Conservation (phyloP, 1,140 invertebrate genomes). For the Ditylenchus dipsaci region DNA sequence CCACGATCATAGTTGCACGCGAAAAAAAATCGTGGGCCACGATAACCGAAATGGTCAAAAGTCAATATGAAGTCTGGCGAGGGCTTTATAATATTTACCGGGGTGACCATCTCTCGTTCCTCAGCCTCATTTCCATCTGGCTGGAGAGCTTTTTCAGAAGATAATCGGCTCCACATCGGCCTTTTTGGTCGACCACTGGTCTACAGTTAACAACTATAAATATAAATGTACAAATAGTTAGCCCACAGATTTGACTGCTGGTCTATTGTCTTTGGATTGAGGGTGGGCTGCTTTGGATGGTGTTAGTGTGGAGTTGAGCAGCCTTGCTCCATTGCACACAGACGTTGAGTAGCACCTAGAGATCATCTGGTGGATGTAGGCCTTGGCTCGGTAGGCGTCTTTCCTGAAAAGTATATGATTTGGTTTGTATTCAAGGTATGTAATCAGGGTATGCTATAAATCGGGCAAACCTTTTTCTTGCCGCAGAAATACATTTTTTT, state of each 20-base stretch:
- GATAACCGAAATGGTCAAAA: too few relatives aligned
- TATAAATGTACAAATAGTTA: neutral
- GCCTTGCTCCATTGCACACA: conserved; percentile 45
- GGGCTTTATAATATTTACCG: too few relatives aligned
- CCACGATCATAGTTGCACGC: too few relatives aligned
- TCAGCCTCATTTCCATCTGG: neutral
- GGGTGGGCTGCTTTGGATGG: conserved; percentile 17
- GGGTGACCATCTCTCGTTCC: neutral
- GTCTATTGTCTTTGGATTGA: neutral
- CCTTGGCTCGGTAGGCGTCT: conserved; percentile 54
- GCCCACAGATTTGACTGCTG: neutral
- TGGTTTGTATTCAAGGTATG: too few relatives aligned
- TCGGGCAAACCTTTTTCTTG: too few relatives aligned
- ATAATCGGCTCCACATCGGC: neutral
- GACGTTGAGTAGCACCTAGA: conserved; percentile 52
- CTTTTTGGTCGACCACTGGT: neutral
- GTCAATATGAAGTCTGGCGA: too few relatives aligned
- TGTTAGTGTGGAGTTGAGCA: conserved; percentile 46
- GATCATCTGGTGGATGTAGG: conserved; percentile 58
- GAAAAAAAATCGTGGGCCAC: too few relatives aligned
- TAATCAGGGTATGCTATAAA: too few relatives aligned
- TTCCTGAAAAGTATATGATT: conserved; percentile 20
- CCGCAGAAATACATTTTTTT: too few relatives aligned
- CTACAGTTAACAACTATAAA: neutral
- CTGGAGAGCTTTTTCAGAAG: neutral